Evolutionary conservation across 2,888 invertebrate species (phyloP).

Genomic region (Belgica antarctica): DNA sequence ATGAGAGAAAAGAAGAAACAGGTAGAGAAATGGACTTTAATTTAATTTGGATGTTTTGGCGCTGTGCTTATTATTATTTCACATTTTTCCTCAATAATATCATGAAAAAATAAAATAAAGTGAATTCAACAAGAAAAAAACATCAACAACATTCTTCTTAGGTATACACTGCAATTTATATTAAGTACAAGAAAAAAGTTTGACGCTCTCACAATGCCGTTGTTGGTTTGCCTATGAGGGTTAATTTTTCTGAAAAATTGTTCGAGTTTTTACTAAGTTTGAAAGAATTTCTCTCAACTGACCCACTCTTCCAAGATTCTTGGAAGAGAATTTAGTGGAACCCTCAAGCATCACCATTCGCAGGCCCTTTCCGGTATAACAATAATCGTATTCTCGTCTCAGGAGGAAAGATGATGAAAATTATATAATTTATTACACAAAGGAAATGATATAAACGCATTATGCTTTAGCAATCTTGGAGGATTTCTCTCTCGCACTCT

Average conservation of each 20-base stretch:
- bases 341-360: no score
- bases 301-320: no score
- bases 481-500: neutral
- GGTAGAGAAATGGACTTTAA: constrained; percentile 30
- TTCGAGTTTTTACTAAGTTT: no score
- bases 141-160: constrained; percentile 33
- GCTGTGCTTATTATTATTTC: neutral
- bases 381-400: constrained; percentile 31
- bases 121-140: constrained; percentile 25
- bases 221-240: no score
- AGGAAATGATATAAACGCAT: constrained; percentile 37
- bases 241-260: no score
- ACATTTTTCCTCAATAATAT: constrained; percentile 13
- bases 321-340: no score
- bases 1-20: constrained; percentile 14
- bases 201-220: no score
- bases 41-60: constrained; percentile 20
- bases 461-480: constrained; percentile 29
- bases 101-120: constrained; percentile 2
- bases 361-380: constrained; percentile 19
- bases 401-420: constrained; percentile 32
- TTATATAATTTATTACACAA: constrained; percentile 41
- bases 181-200: constrained; percentile 9
- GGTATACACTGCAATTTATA: constrained; percentile 29
- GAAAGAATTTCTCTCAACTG: no score